Evolutionary conservation across 2,797 vertebrate species (phyloP).

Genomic region (Alouatta caraya): DNA sequence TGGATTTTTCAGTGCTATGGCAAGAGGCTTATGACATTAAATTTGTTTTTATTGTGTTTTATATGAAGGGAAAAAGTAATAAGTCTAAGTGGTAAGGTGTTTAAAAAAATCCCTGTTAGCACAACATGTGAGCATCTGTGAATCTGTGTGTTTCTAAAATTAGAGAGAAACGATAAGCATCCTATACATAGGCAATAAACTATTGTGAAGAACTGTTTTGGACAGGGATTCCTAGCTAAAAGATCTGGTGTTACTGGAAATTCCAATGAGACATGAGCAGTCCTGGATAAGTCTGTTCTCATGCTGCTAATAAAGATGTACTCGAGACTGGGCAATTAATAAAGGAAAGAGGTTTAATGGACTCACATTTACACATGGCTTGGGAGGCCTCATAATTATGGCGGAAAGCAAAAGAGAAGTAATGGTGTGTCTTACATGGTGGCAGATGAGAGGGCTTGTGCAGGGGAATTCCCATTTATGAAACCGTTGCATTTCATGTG

Average conservation of each 20-base stretch:
- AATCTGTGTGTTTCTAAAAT: not conserved
- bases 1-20: not conserved
- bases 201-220: not conserved
- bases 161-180: not conserved
- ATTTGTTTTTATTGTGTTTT: not conserved
- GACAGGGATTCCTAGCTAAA: not conserved
- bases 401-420: not conserved
- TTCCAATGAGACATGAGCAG: not conserved
- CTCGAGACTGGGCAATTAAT: too few species aligned
- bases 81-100: not conserved
- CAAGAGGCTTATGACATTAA: not conserved
- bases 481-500: not conserved
- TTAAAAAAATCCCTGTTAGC: not conserved
- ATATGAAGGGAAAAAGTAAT: not conserved
- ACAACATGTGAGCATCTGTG: not conserved
- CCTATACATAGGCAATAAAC: not conserved
- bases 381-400: not conserved
- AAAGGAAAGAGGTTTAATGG: too few species aligned
- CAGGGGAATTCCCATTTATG: not conserved
- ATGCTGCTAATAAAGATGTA: too few species aligned
- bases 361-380: not conserved
- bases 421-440: not conserved
- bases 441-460: not conserved
- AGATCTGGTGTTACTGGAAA: not conserved
- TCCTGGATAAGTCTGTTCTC: too few species aligned